Conservation (phyloP, 2,797 vertebrate species). For the Anas bahamensis region DNA sequence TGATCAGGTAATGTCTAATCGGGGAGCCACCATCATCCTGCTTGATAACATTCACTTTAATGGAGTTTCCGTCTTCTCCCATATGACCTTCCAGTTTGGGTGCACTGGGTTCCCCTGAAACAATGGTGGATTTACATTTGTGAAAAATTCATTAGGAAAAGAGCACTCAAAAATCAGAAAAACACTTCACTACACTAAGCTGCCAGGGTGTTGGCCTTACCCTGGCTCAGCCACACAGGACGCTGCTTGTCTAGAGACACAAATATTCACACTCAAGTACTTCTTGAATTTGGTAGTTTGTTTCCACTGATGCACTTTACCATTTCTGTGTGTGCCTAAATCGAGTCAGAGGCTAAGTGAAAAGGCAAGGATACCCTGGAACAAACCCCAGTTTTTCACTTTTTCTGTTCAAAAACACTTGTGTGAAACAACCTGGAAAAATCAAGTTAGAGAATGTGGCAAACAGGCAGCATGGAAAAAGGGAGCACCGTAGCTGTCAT, state of each 20-base stretch:
- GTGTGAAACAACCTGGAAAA: neutral
- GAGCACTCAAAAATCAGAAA: neutral
- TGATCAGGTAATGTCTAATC: conserved; percentile 93
- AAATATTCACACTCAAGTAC: neutral
- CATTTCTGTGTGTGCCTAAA: neutral
- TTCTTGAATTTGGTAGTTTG: neutral
- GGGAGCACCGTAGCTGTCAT: neutral
- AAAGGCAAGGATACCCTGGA: neutral
- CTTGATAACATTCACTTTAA: conserved; percentile 91
- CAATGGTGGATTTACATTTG: neutral
- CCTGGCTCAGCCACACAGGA: neutral
- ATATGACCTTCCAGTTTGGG: conserved; percentile 90
- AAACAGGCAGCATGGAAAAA: rapidly evolving
- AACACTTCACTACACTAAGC: neutral
- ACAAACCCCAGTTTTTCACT: neutral
- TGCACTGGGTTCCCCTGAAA: conserved; percentile 93
- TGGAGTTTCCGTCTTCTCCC: conserved; percentile 91
- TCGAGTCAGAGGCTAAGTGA: neutral
- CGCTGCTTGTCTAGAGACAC: neutral
- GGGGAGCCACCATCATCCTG: conserved; percentile 97
- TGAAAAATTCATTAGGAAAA: neutral
- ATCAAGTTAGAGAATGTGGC: rapidly evolving
- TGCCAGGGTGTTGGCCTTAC: neutral
- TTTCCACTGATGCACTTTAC: neutral
- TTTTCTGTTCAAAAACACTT: neutral